These are phyloP conservation scores for Siniperca chuatsi DNA, from an alignment of 2,113 vertebrate species.

Conservation along the genomic window DNA sequence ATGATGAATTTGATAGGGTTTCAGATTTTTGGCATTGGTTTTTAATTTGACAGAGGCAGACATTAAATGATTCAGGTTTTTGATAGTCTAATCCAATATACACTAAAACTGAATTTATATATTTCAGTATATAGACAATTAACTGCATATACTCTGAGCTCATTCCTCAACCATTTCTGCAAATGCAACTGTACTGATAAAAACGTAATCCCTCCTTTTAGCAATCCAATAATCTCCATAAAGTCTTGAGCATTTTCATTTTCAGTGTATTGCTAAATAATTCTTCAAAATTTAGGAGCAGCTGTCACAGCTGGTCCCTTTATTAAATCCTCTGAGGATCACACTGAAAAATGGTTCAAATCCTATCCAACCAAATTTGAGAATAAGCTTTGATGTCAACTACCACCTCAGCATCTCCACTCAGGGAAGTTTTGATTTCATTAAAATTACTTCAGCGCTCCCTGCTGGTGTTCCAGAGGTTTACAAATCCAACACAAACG, in stretches of 20 bases:
- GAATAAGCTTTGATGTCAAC: slow-evolving; percentile 4
- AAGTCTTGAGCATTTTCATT: neutral
- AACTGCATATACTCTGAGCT: too few relatives aligned
- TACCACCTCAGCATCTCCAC: neutral
- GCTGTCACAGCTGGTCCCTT: slow-evolving; percentile 10
- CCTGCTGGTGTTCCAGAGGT: slow-evolving; percentile 50
- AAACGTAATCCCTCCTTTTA: neutral
- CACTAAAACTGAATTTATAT: neutral
- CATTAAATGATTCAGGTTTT: neutral
- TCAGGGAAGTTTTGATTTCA: slow-evolving; percentile 10
- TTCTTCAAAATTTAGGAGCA: slow-evolving; percentile 1
- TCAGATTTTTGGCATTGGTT: neutral
- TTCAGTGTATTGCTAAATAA: neutral
- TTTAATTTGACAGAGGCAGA: neutral
- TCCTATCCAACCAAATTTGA: slow-evolving; percentile 1
- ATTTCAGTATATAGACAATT: neutral
- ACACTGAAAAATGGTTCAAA: slow-evolving; percentile 14
- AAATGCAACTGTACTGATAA: neutral
- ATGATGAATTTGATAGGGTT: neutral
- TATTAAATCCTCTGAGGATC: slow-evolving; percentile 16
- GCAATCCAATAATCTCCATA: neutral
- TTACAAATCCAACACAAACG: slow-evolving; percentile 36
- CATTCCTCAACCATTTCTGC: neutral
- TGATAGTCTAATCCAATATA: neutral
- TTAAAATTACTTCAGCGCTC: slow-evolving; percentile 20